A percentile compares a stretch with the other conserved stretches of the same genome.
These are phyloP conservation scores for Amblyteles armatorius DNA, from an alignment of 2,888 invertebrate species.

Conservation along the genomic window DNA sequence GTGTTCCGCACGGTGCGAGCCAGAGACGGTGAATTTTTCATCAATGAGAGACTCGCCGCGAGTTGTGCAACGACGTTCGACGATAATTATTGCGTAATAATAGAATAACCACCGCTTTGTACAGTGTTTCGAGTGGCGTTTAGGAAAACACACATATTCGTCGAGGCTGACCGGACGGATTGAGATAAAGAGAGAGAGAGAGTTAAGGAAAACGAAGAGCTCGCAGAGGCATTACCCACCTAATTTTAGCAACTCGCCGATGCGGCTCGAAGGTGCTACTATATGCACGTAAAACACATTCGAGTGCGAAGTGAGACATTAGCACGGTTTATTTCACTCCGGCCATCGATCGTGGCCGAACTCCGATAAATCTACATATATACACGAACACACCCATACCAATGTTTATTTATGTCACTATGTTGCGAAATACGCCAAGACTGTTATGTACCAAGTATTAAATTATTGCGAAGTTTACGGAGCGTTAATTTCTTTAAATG, in stretches of 20 bases:
- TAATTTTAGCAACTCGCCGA: slow-evolving; percentile 46
- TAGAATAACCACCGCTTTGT: neutral
- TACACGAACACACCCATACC: neutral
- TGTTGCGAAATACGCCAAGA: slow-evolving; percentile 54
- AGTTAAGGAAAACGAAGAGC: neutral
- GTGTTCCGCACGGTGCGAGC: neutral
- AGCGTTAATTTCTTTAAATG: neutral
- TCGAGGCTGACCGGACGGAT: neutral
- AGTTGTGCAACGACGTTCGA: slow-evolving; percentile 28
- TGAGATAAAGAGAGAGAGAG: neutral
- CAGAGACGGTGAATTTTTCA: neutral
- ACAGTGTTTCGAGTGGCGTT: slow-evolving; percentile 34
- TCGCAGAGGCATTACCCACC: slow-evolving; percentile 14
- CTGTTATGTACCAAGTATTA: slow-evolving; percentile 60
- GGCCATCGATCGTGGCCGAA: neutral
- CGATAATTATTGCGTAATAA: slow-evolving; percentile 30
- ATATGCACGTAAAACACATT: slow-evolving; percentile 4
- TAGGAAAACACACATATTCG: neutral
- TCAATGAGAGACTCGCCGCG: slow-evolving; percentile 1
- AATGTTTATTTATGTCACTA: slow-evolving; percentile 31
- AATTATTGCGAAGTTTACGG: slow-evolving; percentile 41
- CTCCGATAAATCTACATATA: slow-evolving; percentile 18
- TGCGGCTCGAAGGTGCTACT: slow-evolving; percentile 26
- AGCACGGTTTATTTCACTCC: slow-evolving; percentile 37
- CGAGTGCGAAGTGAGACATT: slow-evolving; percentile 13